Evolutionary conservation across 2,888 invertebrate genomes (phyloP).

Genomic region (Aleiodes leptofemur): DNA sequence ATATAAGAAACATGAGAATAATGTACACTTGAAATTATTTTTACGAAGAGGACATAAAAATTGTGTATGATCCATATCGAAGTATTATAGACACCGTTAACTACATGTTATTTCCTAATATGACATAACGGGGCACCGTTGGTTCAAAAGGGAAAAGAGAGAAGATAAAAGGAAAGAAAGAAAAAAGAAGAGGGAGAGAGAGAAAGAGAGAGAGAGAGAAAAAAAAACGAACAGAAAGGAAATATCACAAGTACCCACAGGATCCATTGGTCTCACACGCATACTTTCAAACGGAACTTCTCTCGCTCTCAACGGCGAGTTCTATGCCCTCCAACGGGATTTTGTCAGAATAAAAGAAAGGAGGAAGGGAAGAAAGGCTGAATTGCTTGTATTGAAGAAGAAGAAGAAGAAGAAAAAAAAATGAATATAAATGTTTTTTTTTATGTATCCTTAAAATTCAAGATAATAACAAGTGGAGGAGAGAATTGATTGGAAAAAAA

Average conservation of each 20-base stretch:
- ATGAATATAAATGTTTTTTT: no score
- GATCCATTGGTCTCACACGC: constrained; percentile 28
- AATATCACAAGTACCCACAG: constrained; percentile 43
- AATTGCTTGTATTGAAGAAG: constrained; percentile 7
- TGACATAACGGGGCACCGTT: constrained; percentile 73
- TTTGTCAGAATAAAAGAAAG: constrained; percentile 50
- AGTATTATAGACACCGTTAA: constrained; percentile 68
- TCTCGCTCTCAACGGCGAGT: constrained; percentile 45
- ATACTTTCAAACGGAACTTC: constrained; percentile 53
- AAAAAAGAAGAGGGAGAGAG: constrained; percentile 34
- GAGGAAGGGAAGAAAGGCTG: constrained; percentile 27
- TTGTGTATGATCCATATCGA: constrained; percentile 4
- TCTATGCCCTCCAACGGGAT: constrained; percentile 56
- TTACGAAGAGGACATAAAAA: background rate
- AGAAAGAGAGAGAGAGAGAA: no score
- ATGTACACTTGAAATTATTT: no score
- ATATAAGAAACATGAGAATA: no score
- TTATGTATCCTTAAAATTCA: constrained; percentile 30
- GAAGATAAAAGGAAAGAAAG: constrained; percentile 22
- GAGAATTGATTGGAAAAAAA: no score
- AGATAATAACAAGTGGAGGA: constrained; percentile 23
- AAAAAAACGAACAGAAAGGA: constrained; percentile 40
- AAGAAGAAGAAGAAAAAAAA: no score
- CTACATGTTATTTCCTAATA: constrained; percentile 71
- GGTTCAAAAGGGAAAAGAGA: constrained; percentile 35